Evolutionary conservation across 2,888 invertebrate genomes (phyloP).

Genomic region (Mycalesis mineus): DNA sequence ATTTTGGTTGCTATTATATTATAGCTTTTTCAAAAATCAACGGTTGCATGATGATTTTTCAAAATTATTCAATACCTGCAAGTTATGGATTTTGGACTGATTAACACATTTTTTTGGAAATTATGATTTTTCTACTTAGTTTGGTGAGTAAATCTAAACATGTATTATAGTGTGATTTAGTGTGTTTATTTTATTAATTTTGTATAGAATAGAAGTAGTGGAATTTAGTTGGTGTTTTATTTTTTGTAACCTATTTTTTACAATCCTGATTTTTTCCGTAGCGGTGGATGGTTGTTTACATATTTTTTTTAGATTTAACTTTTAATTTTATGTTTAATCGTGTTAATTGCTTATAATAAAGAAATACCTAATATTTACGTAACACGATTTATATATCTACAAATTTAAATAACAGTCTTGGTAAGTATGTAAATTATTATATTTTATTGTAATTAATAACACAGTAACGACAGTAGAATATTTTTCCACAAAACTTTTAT

Average conservation of each 20-base stretch:
- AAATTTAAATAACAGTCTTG: no score
- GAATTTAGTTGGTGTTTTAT: constrained; percentile 35
- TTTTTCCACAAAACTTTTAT: no score
- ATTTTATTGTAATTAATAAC: no score
- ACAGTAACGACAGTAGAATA: no score
- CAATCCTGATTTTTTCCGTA: neutral
- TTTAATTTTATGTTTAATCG: no score
- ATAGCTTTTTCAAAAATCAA: neutral
- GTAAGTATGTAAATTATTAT: no score
- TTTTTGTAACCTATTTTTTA: constrained; percentile 29
- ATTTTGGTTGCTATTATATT: neutral
- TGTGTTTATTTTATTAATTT: neutral
- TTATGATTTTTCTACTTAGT: neutral
- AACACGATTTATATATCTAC: no score
- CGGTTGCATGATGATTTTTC: neutral
- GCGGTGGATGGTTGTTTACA: constrained; percentile 5
- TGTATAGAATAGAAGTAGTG: constrained; percentile 29
- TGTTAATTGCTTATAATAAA: no score
- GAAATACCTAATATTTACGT: no score
- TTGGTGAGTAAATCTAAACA: constrained; percentile 4
- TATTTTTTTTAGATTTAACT: neutral
- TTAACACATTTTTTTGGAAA: neutral
- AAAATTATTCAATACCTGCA: no score
- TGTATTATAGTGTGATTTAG: neutral
- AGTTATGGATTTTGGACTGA: no score